Percentiles rank a stretch among this genome's conserved stretches.
Conservation (phyloP, 1,140 invertebrate species). For the Leptinotarsa defecta region DNA sequence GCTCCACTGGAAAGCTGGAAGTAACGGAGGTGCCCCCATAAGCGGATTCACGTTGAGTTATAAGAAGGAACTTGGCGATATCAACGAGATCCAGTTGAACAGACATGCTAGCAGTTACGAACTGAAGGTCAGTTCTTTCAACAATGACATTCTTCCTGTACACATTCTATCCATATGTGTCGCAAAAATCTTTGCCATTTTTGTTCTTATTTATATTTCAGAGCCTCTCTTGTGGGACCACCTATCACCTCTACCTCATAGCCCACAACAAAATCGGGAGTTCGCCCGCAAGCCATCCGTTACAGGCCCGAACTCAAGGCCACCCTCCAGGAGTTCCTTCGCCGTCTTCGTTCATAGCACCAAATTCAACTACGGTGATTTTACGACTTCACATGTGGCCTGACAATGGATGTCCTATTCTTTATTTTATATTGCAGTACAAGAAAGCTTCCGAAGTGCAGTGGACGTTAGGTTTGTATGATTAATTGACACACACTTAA, state of each 20-base stretch:
- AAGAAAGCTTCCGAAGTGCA: constrained; percentile 63
- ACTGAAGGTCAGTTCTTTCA: constrained; percentile 61
- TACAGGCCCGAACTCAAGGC: constrained; percentile 74
- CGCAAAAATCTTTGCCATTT: too few species aligned
- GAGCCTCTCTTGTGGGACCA: constrained; percentile 72
- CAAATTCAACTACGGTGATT: constrained; percentile 73
- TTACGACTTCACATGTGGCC: constrained; percentile 77
- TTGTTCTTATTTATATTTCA: constrained; percentile 44
- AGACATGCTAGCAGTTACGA: constrained; percentile 69
- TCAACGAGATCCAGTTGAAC: constrained; percentile 68
- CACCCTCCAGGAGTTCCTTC: constrained; percentile 72
- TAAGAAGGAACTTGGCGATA: constrained; percentile 65
- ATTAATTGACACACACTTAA: too few species aligned
- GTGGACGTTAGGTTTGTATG: constrained; percentile 62
- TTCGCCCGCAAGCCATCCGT: constrained; percentile 69
- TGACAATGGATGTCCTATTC: constrained; percentile 78
- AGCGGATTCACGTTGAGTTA: constrained; percentile 72
- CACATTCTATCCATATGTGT: too few species aligned
- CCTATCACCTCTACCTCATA: constrained; percentile 73
- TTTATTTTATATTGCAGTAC: constrained; percentile 79
- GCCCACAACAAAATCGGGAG: constrained; percentile 76
- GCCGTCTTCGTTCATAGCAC: constrained; percentile 65
- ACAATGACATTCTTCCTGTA: too few species aligned
- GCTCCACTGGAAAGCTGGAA: constrained; percentile 73
- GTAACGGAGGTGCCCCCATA: constrained; percentile 70